Evolutionary conservation across 2,888 invertebrate species (phyloP), one percentile per base, ranked within the genome.

Genomic region (Podotricha telesiphe): DNA sequence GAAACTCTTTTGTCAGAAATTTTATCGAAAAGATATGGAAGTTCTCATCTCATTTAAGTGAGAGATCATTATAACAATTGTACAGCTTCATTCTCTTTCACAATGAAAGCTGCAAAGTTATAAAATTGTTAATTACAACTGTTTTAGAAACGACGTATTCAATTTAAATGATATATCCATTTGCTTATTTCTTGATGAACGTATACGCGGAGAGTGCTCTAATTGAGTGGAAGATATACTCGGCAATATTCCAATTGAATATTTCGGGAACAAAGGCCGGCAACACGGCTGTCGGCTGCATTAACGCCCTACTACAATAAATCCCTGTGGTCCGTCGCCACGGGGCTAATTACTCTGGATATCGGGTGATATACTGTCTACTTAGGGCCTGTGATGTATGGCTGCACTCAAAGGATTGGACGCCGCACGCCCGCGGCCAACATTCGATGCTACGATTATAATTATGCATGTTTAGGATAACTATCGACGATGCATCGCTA

Each of bases 321-420:
- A 93, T 92, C 88, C 88, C 83, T 87, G 87, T 85, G 88, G 87
- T 89, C 89, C 86, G 91, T 91, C 92, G 91, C 93, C 88, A 91
- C 79, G 76, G 92, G 93, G 87, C 93, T 93, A 93, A 93, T 93
- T 93, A 93, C 91, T 91, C 88, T 79, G 82, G 84, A 87, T 89
- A 88, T 86, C 85, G 84, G 89, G 89, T 92, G 92, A 93, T 93
- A 91, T 91, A 92, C 90, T 93, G 92, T 92, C 92, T 93, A 93
- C 93, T 92, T 93, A 92, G 87, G 82, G 80, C 68, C 79, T 78
- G 91, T 93, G 93, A 93, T 93, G 91, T 91, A 93, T 92, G 92
- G 85, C 77, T 78, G 75, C 80, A 79, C 80, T 86, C 91, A 92
- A 92, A 92, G 92, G 91, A 84, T 83, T 84, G 82, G 90, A 91